These are phyloP conservation scores for Pampusana beccarii DNA, from an alignment of 2,113 vertebrate species.

Conservation along the genomic window DNA sequence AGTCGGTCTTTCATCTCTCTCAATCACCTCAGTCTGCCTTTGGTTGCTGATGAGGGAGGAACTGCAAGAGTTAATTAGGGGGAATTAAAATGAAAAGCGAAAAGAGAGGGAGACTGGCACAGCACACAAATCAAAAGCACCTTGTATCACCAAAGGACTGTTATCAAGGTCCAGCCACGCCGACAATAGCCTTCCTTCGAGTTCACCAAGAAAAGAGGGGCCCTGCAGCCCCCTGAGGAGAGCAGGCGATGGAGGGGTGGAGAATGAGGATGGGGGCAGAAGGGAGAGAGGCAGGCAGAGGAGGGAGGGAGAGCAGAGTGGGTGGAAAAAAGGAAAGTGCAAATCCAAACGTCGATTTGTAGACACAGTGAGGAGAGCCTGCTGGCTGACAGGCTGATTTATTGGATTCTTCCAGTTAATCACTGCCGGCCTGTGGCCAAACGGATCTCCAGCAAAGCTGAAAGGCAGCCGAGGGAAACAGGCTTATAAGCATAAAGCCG, in stretches of 20 bases:
- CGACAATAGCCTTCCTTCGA: constrained; percentile 65
- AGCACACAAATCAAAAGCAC: constrained; percentile 50
- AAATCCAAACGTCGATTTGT: constrained; percentile 91
- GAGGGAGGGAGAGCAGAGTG: not conserved
- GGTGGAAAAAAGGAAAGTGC: constrained; percentile 50
- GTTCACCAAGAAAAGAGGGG: constrained; percentile 67
- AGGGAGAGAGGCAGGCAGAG: not conserved
- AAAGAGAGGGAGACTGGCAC: not conserved
- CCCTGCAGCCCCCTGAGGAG: constrained; percentile 34
- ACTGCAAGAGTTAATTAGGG: not conserved
- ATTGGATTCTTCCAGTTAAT: constrained; percentile 97
- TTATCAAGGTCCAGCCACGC: not conserved
- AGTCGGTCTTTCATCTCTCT: not conserved
- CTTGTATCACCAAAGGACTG: constrained; percentile 36
- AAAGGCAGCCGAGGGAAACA: constrained; percentile 89
- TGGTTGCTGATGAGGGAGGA: not conserved
- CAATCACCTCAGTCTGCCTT: not conserved
- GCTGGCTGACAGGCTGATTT: constrained; percentile 95
- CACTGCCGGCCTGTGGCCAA: constrained; percentile 88
- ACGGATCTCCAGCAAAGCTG: constrained; percentile 89
- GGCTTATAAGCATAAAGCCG: constrained; percentile 92
- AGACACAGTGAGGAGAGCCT: constrained; percentile 83
- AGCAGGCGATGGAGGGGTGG: not conserved
- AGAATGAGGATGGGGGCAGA: not conserved
- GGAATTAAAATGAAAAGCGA: constrained; percentile 13